Evolutionary conservation across 2,113 vertebrate species (phyloP), one percentile per base, ranked within the genome.

Genomic region (Osmerus mordax): DNA sequence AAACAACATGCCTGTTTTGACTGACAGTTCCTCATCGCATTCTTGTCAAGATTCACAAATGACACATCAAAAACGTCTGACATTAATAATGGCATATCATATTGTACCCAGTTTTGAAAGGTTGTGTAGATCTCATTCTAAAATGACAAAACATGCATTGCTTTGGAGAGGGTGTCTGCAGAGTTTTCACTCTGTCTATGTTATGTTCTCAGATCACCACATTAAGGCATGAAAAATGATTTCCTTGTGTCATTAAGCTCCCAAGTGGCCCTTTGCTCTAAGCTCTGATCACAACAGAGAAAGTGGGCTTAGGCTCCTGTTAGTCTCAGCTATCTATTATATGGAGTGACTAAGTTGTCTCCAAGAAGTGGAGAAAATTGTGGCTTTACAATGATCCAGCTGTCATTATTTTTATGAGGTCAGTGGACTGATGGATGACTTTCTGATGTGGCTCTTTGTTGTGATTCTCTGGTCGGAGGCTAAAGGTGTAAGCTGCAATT

Each of bases 11-110:
- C 25, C 25, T 73, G 77, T 62, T 62, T 58, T 63, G 65, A 73
- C 70, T 81, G 85, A 80, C 83, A 81, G 64, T 69, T 78, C 81
- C 79, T 87, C 78, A 81, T 86, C 82, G 73, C 53, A 7, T 69
- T 68, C 71, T 64, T 67, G 74, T 80, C 77, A 77, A 74, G 82
- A 82, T 76, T 81, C 77, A 62, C 56, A 55, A 25, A 70, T 80
- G 52, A 64, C 28, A 64, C 13, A 36, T 36, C 62, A 16, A n/a
- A 12, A 32, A 64, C 28, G 29, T 64, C 16, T 16, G 19, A 68
- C 59, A 70, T 66, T 56, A 72, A 67, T 47, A 76, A 70, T 67
- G 15, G 28, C 71, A 55, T 67, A 74, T 65, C 62, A 70, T 66
- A 36, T 60, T 62, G 23, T 23, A n/a, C 51, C 32, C 21, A 9